Percentiles rank a stretch among this genome's conserved stretches.
phyloP scores from a whole-genome alignment of 2,797 vertebrate genomes.

The Squalus acanthias region DNA sequence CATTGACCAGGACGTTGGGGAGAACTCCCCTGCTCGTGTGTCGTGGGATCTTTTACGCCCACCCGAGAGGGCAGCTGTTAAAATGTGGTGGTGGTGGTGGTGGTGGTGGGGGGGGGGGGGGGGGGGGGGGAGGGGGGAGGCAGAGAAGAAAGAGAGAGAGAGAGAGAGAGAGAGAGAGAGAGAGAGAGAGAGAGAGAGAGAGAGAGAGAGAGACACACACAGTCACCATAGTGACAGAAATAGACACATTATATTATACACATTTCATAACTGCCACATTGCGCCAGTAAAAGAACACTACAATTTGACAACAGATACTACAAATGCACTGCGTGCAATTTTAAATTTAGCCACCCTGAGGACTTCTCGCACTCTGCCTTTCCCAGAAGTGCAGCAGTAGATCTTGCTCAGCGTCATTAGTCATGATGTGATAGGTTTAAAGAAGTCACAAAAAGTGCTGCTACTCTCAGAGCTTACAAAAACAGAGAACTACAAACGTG shows the following conservation, averaged over 20 bases:
- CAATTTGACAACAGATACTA: background rate
- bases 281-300: background rate
- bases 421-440: background rate
- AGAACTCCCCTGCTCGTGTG: background rate
- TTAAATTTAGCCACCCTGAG: background rate
- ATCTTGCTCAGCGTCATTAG: background rate
- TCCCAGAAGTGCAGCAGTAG: background rate
- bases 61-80: background rate
- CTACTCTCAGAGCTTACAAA: background rate
- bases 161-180: background rate
- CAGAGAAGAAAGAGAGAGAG: background rate
- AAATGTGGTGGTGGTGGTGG: background rate
- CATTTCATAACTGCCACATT: background rate
- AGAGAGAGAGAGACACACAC: background rate
- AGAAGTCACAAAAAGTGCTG: background rate
- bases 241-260: background rate
- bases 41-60: background rate
- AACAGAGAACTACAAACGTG: background rate
- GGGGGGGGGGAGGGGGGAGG: too few relatives aligned
- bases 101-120: too few relatives aligned
- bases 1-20: background rate
- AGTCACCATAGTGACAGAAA: background rate
- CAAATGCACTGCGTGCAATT: background rate
- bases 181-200: background rate
- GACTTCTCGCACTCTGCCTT: background rate